phyloP scores from a whole-genome alignment of 2,888 invertebrate genomes.

The Synanthedon andrenaeformis region DNA sequence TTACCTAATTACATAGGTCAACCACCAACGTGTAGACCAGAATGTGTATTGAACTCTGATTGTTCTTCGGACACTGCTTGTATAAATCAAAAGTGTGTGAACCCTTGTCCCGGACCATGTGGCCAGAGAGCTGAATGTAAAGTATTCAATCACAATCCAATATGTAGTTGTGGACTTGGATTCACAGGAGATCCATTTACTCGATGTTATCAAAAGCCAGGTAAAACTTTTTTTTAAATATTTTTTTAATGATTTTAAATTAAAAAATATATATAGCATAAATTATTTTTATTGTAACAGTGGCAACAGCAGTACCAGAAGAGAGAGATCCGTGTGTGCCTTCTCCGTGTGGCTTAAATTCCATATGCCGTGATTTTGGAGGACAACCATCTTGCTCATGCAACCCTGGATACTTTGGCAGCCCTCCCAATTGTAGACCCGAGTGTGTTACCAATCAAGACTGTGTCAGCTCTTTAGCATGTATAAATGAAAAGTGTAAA shows the following conservation, averaged over 20 bases:
- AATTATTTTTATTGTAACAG: slow-evolving; percentile 13
- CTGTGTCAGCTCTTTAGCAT: slow-evolving; percentile 74
- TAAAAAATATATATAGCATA: neutral
- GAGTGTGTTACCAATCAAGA: slow-evolving; percentile 77
- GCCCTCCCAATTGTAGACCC: slow-evolving; percentile 76
- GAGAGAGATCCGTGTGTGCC: slow-evolving; percentile 73
- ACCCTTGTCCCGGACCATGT: slow-evolving; percentile 80
- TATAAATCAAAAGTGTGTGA: slow-evolving; percentile 76
- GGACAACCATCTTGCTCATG: slow-evolving; percentile 74
- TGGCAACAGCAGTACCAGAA: slow-evolving; percentile 29
- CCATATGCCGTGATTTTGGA: slow-evolving; percentile 67
- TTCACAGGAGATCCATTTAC: slow-evolving; percentile 75
- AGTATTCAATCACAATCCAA: slow-evolving; percentile 78
- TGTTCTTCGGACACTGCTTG: slow-evolving; percentile 74
- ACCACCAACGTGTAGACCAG: slow-evolving; percentile 76
- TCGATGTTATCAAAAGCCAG: slow-evolving; percentile 71
- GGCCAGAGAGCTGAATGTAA: slow-evolving; percentile 78
- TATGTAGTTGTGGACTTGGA: slow-evolving; percentile 75
- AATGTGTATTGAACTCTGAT: slow-evolving; percentile 76
- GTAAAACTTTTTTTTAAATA: slow-evolving; percentile 21
- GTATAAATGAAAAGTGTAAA: slow-evolving; percentile 73
- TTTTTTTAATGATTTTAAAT: neutral
- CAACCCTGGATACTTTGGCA: slow-evolving; percentile 70
- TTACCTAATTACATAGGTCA: slow-evolving; percentile 75
- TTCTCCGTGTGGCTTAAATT: slow-evolving; percentile 76